A percentile compares a stretch with the other conserved stretches of the same genome.
These are phyloP conservation scores for Sitobion miscanthi DNA, from an alignment of 1,140 invertebrate species.

Conservation along the genomic window DNA sequence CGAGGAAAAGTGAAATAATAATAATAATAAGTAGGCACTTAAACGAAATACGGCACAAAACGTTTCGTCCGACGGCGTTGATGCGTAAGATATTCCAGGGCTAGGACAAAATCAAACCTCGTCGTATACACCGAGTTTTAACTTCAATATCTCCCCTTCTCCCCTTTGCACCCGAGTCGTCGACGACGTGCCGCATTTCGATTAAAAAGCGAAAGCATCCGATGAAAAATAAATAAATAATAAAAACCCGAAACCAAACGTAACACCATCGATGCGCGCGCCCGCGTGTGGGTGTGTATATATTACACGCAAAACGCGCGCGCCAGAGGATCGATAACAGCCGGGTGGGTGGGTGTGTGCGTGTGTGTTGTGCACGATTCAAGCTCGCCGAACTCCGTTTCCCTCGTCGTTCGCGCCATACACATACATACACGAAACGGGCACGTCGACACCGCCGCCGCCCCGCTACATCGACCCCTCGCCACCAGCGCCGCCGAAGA, in stretches of 20 bases:
- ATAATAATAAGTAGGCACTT: background rate
- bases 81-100: background rate
- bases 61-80: background rate
- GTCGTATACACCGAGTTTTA: background rate
- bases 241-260: background rate
- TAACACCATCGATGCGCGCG: background rate
- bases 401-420: background rate
- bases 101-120: background rate
- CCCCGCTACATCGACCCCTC: background rate
- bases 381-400: background rate
- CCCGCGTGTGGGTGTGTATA: background rate
- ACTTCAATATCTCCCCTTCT: background rate
- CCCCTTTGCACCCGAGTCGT: background rate
- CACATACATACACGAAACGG: background rate
- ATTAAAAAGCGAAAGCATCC: background rate
- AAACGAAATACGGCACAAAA: background rate
- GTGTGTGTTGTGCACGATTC: slow-evolving; percentile 24
- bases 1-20: background rate
- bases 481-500: background rate
- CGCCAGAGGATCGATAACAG: slow-evolving; percentile 30
- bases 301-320: slow-evolving; percentile 21
- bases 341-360: background rate
- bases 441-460: background rate
- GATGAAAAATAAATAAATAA: background rate
- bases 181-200: background rate